phyloP scores from a whole-genome alignment of 1,140 invertebrate genomes.

The Drosophila lowei region DNA sequence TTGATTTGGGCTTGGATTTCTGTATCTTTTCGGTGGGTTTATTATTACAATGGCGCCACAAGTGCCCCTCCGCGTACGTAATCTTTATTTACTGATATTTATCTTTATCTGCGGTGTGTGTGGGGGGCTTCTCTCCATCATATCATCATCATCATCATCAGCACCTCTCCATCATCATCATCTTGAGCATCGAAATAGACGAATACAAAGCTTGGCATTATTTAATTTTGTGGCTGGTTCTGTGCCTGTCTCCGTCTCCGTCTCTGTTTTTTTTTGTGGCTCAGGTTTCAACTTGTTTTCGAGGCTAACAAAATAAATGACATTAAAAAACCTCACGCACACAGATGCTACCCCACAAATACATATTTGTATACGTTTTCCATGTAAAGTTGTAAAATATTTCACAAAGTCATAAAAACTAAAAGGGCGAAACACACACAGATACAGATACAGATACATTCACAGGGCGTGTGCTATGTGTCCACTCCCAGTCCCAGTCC shows the following conservation, averaged over 20 bases:
- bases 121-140: constrained; percentile 44
- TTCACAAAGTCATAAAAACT: constrained; percentile 75
- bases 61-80: constrained; percentile 42
- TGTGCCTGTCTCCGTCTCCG: constrained; percentile 15
- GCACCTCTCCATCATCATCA: too few species aligned
- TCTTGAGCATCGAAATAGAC: constrained; percentile 18
- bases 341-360: constrained; percentile 19
- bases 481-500: constrained; percentile 31
- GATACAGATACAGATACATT: neutral
- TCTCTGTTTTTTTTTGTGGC: too few species aligned
- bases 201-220: constrained; percentile 64
- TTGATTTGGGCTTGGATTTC: constrained; percentile 67
- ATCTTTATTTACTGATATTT: constrained; percentile 53
- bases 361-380: constrained; percentile 40
- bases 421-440: constrained; percentile 2
- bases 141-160: neutral
- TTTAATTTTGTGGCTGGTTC: constrained; percentile 57
- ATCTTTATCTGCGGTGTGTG: constrained; percentile 46
- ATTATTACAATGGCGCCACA: constrained; percentile 80
- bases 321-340: constrained; percentile 29
- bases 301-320: constrained; percentile 70
- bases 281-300: constrained; percentile 50
- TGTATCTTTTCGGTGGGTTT: constrained; percentile 53
- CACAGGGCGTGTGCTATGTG: constrained; percentile 31
- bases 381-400: constrained; percentile 77